phyloP scores from a whole-genome alignment of 2,113 vertebrate species.

The Prionailurus viverrinus region DNA sequence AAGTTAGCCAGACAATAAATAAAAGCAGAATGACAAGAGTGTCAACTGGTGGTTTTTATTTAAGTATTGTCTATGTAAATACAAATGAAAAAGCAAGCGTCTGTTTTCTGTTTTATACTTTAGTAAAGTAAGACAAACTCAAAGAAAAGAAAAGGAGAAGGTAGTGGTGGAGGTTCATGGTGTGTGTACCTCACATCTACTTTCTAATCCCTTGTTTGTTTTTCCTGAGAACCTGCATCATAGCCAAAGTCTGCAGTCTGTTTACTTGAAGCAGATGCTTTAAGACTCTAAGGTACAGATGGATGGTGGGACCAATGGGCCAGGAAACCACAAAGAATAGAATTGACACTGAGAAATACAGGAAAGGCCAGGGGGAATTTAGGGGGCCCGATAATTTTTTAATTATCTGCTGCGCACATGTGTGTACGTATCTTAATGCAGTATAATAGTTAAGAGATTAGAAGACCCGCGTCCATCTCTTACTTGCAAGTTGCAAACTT shows the following conservation, averaged over 20 bases:
- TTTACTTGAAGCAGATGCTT: background rate
- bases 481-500: background rate
- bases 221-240: slow-evolving; percentile 15
- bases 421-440: background rate
- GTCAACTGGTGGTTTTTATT: slow-evolving; percentile 75
- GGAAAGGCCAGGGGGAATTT: background rate
- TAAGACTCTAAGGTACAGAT: background rate
- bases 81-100: slow-evolving; percentile 62
- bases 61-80: slow-evolving; percentile 65
- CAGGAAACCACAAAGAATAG: background rate
- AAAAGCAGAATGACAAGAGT: slow-evolving; percentile 79
- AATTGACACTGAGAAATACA: background rate
- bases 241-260: background rate
- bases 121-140: slow-evolving; percentile 54
- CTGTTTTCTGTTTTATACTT: slow-evolving; percentile 61
- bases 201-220: background rate
- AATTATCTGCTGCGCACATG: background rate
- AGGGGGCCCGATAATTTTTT: background rate
- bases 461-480: background rate
- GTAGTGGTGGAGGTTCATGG: too few relatives aligned
- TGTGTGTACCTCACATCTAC: background rate
- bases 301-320: background rate
- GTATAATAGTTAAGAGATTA: background rate
- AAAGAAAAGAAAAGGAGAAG: background rate
- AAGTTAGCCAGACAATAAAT: slow-evolving; percentile 83